phyloP scores from a whole-genome alignment of 2,113 vertebrate species.

The Saccopteryx leptura region DNA sequence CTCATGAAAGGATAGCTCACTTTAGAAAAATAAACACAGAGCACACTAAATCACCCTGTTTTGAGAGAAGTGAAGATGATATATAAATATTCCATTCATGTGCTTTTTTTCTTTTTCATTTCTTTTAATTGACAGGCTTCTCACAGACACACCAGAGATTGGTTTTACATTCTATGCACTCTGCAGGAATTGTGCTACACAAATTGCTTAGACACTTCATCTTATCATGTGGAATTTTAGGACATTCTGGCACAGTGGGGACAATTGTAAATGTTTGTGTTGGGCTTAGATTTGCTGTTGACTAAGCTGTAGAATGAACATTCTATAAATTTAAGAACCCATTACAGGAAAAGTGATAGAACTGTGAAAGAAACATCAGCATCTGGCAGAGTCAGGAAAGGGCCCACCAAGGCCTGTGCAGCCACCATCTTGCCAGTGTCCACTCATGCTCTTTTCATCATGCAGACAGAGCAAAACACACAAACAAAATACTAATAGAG shows the following conservation, averaged over 20 bases:
- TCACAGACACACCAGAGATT: constrained; percentile 91
- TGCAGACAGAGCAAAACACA: neutral
- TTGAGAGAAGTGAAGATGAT: neutral
- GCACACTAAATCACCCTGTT: neutral
- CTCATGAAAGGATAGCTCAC: neutral
- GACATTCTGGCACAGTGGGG: constrained; percentile 79
- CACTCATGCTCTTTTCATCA: neutral
- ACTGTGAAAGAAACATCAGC: neutral
- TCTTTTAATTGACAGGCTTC: constrained; percentile 77
- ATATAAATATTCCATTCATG: neutral
- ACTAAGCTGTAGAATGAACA: constrained; percentile 72
- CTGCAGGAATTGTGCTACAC: constrained; percentile 89
- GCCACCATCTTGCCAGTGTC: too few species aligned
- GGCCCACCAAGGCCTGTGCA: accelerated
- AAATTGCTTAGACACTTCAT: constrained; percentile 89
- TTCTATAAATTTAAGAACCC: constrained; percentile 83
- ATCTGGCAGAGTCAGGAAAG: neutral
- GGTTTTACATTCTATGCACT: constrained; percentile 89
- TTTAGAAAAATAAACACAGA: neutral
- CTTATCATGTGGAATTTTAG: constrained; percentile 61
- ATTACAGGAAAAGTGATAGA: neutral
- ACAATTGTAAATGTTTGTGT: constrained; percentile 74
- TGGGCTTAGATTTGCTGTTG: constrained; percentile 74
- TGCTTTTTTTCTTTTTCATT: constrained; percentile 60
- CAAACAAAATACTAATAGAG: neutral